A percentile compares a stretch with the other conserved stretches of the same genome.
Conservation (phyloP, 2,888 invertebrate species). For the Polyommatus iphigenia region DNA sequence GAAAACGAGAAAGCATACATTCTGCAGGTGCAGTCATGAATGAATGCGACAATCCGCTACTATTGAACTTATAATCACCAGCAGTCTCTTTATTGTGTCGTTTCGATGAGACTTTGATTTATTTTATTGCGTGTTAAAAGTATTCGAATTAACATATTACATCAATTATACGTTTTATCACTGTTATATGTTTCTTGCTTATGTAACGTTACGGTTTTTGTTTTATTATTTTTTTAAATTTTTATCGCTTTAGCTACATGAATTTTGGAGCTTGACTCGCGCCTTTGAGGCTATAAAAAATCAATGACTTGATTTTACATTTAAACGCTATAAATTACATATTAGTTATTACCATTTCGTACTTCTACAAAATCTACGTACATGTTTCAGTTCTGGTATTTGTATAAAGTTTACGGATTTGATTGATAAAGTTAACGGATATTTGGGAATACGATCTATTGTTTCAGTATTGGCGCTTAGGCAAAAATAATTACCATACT, state of each 20-base stretch:
- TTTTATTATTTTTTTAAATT: constrained; percentile 10
- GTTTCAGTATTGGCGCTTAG: no score
- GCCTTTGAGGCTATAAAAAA: not conserved
- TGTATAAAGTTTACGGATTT: no score
- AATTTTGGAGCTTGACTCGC: not conserved
- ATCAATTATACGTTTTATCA: constrained; percentile 1
- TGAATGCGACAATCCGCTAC: constrained; percentile 40
- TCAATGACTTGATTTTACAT: not conserved
- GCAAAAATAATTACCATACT: no score
- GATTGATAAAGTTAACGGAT: no score
- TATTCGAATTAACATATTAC: constrained; percentile 10
- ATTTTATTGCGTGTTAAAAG: constrained; percentile 28
- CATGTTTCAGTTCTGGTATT: no score
- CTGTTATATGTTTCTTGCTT: constrained; percentile 7
- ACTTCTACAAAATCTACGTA: no score
- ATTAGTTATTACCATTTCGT: not conserved
- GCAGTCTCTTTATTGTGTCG: constrained; percentile 39
- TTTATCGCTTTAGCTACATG: constrained; percentile 10
- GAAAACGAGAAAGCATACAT: constrained; percentile 32
- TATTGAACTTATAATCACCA: constrained; percentile 37
- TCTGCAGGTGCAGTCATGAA: constrained; percentile 41
- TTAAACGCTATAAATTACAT: not conserved
- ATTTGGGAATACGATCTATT: no score
- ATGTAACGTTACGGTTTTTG: constrained; percentile 18
- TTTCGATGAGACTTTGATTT: constrained; percentile 37